Evolutionary conservation across 2,113 vertebrate genomes (phyloP).

Genomic region (Ammodramus savannarum): DNA sequence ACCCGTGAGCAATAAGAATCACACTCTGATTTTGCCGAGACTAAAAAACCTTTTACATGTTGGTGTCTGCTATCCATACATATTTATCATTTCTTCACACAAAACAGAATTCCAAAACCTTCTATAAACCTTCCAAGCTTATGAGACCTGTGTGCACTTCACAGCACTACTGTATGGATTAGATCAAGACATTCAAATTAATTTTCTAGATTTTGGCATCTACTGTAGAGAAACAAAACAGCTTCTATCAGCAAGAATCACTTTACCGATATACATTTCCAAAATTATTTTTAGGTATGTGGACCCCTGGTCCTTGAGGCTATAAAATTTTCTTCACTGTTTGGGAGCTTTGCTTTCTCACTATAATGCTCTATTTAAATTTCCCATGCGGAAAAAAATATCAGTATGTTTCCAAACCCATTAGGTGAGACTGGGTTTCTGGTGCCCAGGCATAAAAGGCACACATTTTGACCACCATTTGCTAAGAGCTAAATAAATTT

Average conservation of each 20-base stretch:
- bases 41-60: background rate
- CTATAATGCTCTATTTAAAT: background rate
- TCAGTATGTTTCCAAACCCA: background rate
- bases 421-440: background rate
- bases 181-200: background rate
- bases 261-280: background rate
- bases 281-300: background rate
- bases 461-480: background rate
- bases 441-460: background rate
- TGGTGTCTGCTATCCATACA: background rate
- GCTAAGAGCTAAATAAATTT: background rate
- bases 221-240: background rate
- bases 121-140: background rate
- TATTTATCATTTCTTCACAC: background rate
- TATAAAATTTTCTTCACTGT: background rate
- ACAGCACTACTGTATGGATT: background rate
- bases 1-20: background rate
- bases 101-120: background rate
- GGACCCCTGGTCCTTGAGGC: background rate
- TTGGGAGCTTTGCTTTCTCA: background rate
- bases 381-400: background rate
- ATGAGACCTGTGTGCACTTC: background rate
- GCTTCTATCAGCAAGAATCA: background rate
- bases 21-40: background rate
- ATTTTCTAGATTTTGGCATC: background rate